A percentile compares a stretch with the other conserved stretches of the same genome.
Evolutionary conservation across 2,113 vertebrate species (phyloP).

Genomic region (Nycticorax nycticorax): DNA sequence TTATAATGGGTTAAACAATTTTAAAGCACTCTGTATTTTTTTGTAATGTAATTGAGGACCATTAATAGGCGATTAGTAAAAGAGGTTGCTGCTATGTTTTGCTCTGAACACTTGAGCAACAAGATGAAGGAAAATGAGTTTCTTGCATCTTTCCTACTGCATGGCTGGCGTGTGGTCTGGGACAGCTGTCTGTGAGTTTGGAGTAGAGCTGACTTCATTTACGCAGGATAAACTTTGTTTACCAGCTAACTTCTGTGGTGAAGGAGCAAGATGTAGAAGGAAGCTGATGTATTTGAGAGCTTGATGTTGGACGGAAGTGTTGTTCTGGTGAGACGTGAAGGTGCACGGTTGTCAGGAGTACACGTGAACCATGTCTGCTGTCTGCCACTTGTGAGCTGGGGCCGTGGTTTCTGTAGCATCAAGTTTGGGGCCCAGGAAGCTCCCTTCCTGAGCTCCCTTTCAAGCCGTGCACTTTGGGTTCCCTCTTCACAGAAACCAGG

Average conservation of each 20-base stretch:
- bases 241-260: background rate
- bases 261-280: background rate
- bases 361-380: background rate
- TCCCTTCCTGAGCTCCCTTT: background rate
- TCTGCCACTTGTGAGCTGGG: background rate
- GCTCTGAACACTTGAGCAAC: background rate
- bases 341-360: background rate
- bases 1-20: conserved; percentile 14
- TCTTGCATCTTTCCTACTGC: background rate
- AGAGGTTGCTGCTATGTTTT: background rate
- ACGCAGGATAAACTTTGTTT: background rate
- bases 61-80: background rate
- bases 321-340: background rate
- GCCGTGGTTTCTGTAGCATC: background rate
- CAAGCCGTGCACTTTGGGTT: background rate
- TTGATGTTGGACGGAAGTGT: background rate
- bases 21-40: background rate
- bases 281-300: background rate
- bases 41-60: background rate
- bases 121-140: background rate
- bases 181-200: background rate
- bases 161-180: background rate
- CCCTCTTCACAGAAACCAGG: background rate
- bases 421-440: background rate
- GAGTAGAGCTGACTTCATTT: background rate